Percentiles rank a stretch among this genome's conserved stretches.
phyloP scores from a whole-genome alignment of 2,113 vertebrate species.

The Prolemur simus region DNA sequence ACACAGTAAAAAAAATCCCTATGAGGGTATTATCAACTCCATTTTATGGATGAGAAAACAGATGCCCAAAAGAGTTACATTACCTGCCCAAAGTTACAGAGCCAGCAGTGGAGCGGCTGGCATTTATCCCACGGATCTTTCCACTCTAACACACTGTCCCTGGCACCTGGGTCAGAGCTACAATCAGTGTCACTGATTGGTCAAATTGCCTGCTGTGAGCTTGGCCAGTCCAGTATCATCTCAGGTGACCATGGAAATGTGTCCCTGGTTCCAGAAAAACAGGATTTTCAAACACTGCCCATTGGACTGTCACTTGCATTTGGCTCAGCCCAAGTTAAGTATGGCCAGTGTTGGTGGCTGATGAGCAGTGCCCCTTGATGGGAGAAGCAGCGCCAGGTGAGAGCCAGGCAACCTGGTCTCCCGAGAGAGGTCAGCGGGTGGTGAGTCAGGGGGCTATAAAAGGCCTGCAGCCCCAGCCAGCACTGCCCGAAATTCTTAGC shows the following conservation, averaged over 20 bases:
- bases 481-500: conserved; percentile 24
- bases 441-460: conserved; percentile 75
- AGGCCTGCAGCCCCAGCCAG: background rate
- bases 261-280: background rate
- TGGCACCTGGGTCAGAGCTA: background rate
- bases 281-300: background rate
- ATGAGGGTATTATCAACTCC: background rate
- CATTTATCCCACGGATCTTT: background rate
- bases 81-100: background rate
- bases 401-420: conserved; percentile 57
- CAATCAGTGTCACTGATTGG: background rate
- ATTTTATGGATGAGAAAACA: conserved; percentile 37
- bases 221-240: background rate
- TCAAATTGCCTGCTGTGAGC: background rate
- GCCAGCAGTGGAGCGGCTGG: background rate
- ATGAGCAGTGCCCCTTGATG: background rate
- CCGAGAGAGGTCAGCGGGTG: conserved; percentile 59
- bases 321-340: conserved; percentile 12
- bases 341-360: background rate
- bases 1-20: background rate
- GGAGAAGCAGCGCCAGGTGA: conserved; percentile 52
- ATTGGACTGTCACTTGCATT: background rate
- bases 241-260: background rate
- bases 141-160: background rate
- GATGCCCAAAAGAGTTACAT: background rate